Evolutionary conservation across 2,888 invertebrate genomes (phyloP), one percentile per base, ranked within the genome.

Genomic region (Hyppa rectilinea): DNA sequence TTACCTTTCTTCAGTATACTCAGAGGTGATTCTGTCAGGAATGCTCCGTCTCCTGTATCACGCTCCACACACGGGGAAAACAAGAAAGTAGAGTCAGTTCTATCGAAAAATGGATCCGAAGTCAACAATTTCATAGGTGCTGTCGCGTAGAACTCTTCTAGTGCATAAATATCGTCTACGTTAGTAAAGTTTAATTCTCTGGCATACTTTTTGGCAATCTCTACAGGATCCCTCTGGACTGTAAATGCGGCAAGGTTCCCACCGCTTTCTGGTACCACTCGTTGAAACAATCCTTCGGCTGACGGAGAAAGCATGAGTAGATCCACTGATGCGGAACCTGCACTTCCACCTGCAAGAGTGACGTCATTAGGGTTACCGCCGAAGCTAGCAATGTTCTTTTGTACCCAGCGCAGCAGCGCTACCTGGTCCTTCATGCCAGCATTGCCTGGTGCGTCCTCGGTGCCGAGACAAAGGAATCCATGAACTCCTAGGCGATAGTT

Each of bases 301-400:
- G 40, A 52, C 12, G 75, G 75, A 1, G 70, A 71, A 0, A 71
- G 75, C 70, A 71, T 71, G 20, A 71, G 0, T 1, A 71, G 23
- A 6, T 71, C 75, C 0, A 43, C 75, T 17, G 70, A 2, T 43
- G 64, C 70, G 9, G 70, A 71, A 12, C 75, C 70, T 0, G 70
- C 70, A 43, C 70, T 71, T 1, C 7, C 4, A 23, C 70, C 70
- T 29, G 50, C 75, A 23, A 71, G 3, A 12, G 70, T 91, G 0
- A 92, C 87, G 52, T 92, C 91, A 53, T 88, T 63, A 38, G 92
- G 90, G 62, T 92, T 90, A 7, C 92, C 92, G 0, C 92, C 90
- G 36, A 89, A 92, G 14, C 66, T 86, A 0, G 85, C 89, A 4
- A 92, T 92, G 56, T 92, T 91, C 20, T 85, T 83, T 23, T 89